Conservation (phyloP, 2,888 invertebrate species). For the Escarpia spicata region DNA sequence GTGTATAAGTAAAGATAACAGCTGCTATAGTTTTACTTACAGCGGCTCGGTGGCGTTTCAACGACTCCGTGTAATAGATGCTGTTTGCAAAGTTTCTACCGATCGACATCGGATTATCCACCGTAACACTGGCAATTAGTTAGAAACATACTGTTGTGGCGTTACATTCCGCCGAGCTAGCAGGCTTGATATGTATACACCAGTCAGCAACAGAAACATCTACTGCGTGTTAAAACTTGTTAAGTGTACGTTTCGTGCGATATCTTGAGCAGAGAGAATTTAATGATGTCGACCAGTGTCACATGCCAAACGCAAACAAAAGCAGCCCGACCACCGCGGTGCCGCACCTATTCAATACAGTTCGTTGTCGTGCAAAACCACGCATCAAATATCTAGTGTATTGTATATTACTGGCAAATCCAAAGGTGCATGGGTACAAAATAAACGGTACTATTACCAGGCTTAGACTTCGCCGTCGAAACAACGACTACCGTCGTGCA, state of each 20-base stretch:
- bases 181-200: too few species aligned
- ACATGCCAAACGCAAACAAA: not conserved
- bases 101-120: too few species aligned
- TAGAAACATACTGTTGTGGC: too few species aligned
- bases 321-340: not conserved
- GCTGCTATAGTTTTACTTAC: not conserved
- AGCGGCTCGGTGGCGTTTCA: not conserved
- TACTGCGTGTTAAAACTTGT: not conserved
- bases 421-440: not conserved
- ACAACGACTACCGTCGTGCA: not conserved
- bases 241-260: not conserved
- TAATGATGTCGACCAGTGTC: not conserved
- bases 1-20: not conserved
- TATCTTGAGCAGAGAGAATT: not conserved
- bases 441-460: not conserved
- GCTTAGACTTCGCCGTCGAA: not conserved
- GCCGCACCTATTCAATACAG: not conserved
- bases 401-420: not conserved
- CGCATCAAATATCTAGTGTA: not conserved
- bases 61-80: too few species aligned
- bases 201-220: not conserved
- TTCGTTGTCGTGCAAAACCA: not conserved
- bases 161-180: too few species aligned
- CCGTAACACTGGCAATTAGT: too few species aligned
- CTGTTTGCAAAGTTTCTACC: too few species aligned